phyloP scores from a whole-genome alignment of 2,888 invertebrate species.

The Platycnemis pennipes region DNA sequence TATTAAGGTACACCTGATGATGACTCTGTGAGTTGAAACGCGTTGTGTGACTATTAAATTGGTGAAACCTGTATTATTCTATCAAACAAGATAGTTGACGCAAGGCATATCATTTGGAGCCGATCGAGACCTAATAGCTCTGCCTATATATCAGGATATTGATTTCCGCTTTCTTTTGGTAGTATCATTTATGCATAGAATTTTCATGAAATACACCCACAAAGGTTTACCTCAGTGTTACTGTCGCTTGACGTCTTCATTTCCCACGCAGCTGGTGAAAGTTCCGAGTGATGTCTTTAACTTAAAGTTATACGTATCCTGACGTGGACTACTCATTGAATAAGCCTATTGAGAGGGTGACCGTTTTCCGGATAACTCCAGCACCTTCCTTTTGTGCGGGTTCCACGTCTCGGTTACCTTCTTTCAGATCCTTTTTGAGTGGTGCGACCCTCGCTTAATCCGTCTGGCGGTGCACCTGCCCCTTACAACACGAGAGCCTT shows the following conservation, averaged over 20 bases:
- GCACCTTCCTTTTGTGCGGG: not conserved
- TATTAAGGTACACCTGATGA: too few relatives aligned
- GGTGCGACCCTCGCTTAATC: not conserved
- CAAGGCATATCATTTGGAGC: too few relatives aligned
- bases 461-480: not conserved
- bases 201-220: too few relatives aligned
- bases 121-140: too few relatives aligned
- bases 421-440: not conserved
- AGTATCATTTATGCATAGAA: too few relatives aligned
- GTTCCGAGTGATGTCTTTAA: not conserved
- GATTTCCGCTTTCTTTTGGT: too few relatives aligned
- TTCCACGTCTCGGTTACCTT: not conserved
- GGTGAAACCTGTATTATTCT: too few relatives aligned
- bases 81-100: too few relatives aligned
- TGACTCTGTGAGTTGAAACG: too few relatives aligned
- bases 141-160: too few relatives aligned
- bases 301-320: conserved; percentile 9
- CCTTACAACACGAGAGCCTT: not conserved
- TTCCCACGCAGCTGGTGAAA: not conserved
- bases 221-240: too few relatives aligned
- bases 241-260: not conserved
- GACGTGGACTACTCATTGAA: not conserved
- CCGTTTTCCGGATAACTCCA: not conserved
- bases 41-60: too few relatives aligned
- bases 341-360: not conserved